Evolutionary conservation across 2,797 vertebrate species (phyloP), one percentile per base, ranked within the genome.

Genomic region (Bradypodion pumilum): DNA sequence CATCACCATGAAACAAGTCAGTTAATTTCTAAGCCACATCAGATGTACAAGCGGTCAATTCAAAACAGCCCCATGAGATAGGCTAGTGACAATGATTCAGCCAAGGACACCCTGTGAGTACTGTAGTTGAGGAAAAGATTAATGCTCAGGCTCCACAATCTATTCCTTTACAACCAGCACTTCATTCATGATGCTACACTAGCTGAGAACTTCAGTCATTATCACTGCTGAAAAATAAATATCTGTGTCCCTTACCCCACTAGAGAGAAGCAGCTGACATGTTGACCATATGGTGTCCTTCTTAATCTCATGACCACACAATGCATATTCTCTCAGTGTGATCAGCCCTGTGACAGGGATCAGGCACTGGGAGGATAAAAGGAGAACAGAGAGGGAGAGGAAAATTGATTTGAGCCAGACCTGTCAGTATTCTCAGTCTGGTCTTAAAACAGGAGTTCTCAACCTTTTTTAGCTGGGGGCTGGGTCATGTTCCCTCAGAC

Each of bases 161-260:
- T 10, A 56, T 12, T n/a, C n/a, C n/a, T n/a, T n/a, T n/a, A n/a
- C n/a, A 10, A 42, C 27, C 60, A 63, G 2, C 40, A 23, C 29
- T 29, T 1, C 23, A 7, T 5, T 23, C 23, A 23, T 9, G 16
- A 7, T 21, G 5, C 5, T 25, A 49, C 40, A 49, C 63, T 15
- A 10, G 25, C 1, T 1, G 37, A 78, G 66, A 87, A 82, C 77
- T 74, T 44, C 35, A 85, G 0, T 4, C 40, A 42, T 60, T 37
- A 44, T 91, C 77, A 62, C 78, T 89, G 13, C 23, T 87, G 81
- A 89, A 7, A 56, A 2, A 75, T 0, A 0, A n/a, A 13, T 32
- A n/a, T 12, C 10, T 74, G 19, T 4, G 9, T 2, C 29, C 42
- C 69, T 21, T 10, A 12, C 10, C 7, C 15, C 85, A 23, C 52